Base-by-base conservation (phyloP, 2,113 vertebrate genomes). In the Rostratula benghalensis region DNA sequence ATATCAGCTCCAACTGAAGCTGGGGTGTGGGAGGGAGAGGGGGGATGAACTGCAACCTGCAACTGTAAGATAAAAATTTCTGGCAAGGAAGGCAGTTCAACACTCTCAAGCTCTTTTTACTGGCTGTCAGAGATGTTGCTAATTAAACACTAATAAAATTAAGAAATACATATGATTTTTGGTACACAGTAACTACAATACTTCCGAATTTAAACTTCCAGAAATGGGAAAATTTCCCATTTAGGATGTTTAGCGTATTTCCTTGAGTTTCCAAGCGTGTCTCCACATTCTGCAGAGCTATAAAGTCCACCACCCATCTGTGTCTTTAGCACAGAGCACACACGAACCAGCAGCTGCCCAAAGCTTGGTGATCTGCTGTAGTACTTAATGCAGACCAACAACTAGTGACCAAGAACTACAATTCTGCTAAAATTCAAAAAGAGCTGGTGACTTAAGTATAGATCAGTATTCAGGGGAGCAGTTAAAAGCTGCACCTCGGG, bases 1-100 rank as follows among this genome's bases (percentile, higher is more conserved):
- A 94, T 90, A 97, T 63, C 87, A 81, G 90, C 94, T 91, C 86
- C 85, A 92, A 89, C 89, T 86, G 94, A 96, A 96, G 90, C 79
- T 81, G 76, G 63, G 75, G 54, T 17, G 59, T 0, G 1, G 82
- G 87, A 90, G 83, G 80, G 85, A 89, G 35, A 68, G 43, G 27
- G 45, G 64, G 60, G 41, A 54, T 56, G 73, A 93, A 75, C 3
- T 71, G 57, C 35, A 54, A 77, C 86, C 95, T 94, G 94, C 64
- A 89, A 25, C n/a, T 6, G 0, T 25, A 61, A 94, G 89, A 92
- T 94, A 94, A 92, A 90, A 88, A 33, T 59, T 39, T 56, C 60
- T 81, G 83, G 60, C 83, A 88, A 81, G 56, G 24, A 84, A 71
- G 37, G 56, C 35, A 78, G 33, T 51, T 70, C 39, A 87, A 61